Evolutionary conservation across 1,140 invertebrate species (phyloP), one percentile per base, ranked within the genome.

Genomic region (Belonocnema kinseyi): DNA sequence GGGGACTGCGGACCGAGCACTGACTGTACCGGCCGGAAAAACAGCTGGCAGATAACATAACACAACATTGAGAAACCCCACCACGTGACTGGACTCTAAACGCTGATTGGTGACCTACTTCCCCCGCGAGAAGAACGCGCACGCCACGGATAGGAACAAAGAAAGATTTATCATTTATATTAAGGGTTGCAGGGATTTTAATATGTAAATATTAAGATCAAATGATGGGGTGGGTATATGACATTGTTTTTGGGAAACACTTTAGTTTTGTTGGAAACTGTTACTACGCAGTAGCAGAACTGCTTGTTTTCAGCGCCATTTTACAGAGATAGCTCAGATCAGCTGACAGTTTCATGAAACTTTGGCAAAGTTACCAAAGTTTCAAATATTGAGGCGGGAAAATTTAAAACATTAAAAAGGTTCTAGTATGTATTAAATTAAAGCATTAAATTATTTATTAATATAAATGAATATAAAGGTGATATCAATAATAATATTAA

Each of bases 11-110:
- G 13, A 12, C 14, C 61, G 61, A 83, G 85, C 77, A 81, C 79
- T 85, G 85, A 83, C 84, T 84, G 40, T 82, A 76, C 75, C 84
- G 84, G 80, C 85, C 85, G 85, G 85, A 86, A 88, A 90, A 92
- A 92, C 92, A 92, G 92, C 92, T 92, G 92, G 92, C 91, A 92
- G 92, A 93, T 92, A 93, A 93, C 92, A 93, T 33, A 33, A 33
- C 26, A 33, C 26, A 33, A 33, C 26, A 33, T 33, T 33, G 26
- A 33, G 92, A 93, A 93, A 92, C 82, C 92, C 92, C 77, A 16
- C 72, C 80, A 73, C 91, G 91, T 91, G 89, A 90, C 71, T 77
- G 33, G 54, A 56, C 54, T 76, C 79, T 88, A 87, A 87, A 87
- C 77, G 86, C 86, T 77, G 50, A 91, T 90, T 90, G 89, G 90